Evolutionary conservation across 2,113 vertebrate genomes (phyloP), one percentile per base, ranked within the genome.

Genomic region (Pteronura brasiliensis): DNA sequence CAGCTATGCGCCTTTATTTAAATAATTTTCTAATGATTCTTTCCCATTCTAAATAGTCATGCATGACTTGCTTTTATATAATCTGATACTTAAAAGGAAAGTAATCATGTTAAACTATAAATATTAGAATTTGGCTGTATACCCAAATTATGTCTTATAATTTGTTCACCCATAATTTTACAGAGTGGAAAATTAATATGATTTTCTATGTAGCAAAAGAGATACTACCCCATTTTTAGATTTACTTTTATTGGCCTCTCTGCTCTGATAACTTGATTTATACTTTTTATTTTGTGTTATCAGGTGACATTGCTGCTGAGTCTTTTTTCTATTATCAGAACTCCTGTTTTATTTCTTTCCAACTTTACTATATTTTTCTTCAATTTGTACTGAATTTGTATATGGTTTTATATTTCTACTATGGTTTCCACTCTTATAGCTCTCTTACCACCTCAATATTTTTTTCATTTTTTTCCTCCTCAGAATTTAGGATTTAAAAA

Each of bases 401-500:
- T 21, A 5, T 31, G 55, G 14, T 79, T 55, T 25, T 2, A 1
- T 65, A 23, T 88, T 80, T 93, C 39, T 91, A 61, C 31, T 67
- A 9, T 2, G 10, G 3, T 93, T 71, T 91, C 25, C 8, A 9
- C n/a, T 88, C 1, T 85, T 61, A 81, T 49, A 82, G 42, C 13
- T 81, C 13, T 81, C 1, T 39, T 1, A 76, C 25, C 83, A 11
- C 15, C 9, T 82, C 20, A 92, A 44, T 82, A 65, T 20, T 29
- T 34, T 72, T 77, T 27, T 2, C 25, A 3, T 80, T 93, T 44
- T 89, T 81, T 25, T 49, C 57, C 80, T 55, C 29, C 34, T 77
- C 27, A 87, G 59, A 97, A 90, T 55, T 92, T 71, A 94, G 42
- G 94, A 76, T 91, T 93, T 88, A 52, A 83, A 93, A 93, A 97